Percentiles rank a stretch among this genome's conserved stretches.
These are phyloP conservation scores for Trialeurodes vaporariorum DNA, from an alignment of 1,140 invertebrate species.

Conservation along the genomic window DNA sequence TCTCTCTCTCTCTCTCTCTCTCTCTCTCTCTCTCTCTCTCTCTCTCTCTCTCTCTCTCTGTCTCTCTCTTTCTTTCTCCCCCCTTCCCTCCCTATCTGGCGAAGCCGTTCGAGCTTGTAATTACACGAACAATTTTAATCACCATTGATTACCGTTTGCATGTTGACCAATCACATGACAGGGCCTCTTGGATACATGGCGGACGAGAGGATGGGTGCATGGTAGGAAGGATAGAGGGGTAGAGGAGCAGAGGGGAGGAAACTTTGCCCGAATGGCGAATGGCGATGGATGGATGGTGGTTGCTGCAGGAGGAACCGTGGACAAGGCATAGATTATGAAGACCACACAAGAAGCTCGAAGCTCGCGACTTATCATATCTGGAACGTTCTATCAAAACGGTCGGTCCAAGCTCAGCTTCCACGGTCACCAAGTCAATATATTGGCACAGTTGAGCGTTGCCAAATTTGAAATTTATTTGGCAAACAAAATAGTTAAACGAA, in stretches of 20 bases:
- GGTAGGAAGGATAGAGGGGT: background rate
- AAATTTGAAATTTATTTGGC: too few relatives aligned
- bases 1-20: too few relatives aligned
- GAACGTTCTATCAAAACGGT: background rate
- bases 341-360: background rate
- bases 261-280: background rate
- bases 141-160: background rate
- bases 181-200: too few relatives aligned
- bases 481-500: too few relatives aligned
- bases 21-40: too few relatives aligned
- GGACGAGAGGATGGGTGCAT: background rate
- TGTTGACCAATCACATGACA: background rate
- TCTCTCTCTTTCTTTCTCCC: background rate
- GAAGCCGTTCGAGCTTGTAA: background rate
- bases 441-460: too few relatives aligned
- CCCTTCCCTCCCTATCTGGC: background rate
- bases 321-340: background rate
- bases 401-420: too few relatives aligned
- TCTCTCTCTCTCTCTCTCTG: too few relatives aligned
- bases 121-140: background rate
- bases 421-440: too few relatives aligned
- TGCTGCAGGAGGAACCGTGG: background rate
- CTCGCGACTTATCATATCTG: background rate
- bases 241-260: background rate
- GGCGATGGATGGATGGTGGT: background rate